Evolutionary conservation across 1,140 invertebrate species (phyloP).

Genomic region (Drosophila tsacasi): DNA sequence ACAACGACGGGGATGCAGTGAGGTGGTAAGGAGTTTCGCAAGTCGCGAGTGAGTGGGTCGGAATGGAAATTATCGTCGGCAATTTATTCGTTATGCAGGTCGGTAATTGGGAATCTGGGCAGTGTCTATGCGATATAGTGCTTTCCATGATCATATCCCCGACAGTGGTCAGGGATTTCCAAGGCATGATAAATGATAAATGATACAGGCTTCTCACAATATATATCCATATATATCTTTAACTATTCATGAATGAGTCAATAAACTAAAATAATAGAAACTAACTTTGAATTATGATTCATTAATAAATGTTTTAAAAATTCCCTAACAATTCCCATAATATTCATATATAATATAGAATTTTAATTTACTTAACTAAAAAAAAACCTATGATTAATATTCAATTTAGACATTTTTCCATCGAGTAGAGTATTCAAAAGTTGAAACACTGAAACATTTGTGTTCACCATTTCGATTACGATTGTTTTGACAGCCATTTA

Average conservation of each 20-base stretch:
- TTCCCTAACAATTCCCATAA: background rate
- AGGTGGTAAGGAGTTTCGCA: constrained; percentile 7
- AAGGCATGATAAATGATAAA: constrained; percentile 17
- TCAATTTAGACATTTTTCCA: background rate
- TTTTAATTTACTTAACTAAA: background rate
- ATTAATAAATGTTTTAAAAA: background rate
- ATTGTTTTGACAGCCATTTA: constrained; percentile 18
- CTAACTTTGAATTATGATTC: constrained; percentile 8
- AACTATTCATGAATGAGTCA: constrained; percentile 20
- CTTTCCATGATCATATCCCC: constrained; percentile 18
- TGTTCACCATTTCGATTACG: background rate
- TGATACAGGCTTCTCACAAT: background rate
- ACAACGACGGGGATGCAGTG: background rate
- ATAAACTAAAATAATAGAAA: constrained; percentile 1
- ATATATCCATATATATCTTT: background rate
- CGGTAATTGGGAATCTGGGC: constrained; percentile 19
- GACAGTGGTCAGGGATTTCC: constrained; percentile 10
- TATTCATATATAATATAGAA: background rate
- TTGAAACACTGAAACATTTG: background rate
- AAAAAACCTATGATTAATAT: background rate
- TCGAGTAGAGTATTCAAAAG: constrained; percentile 14
- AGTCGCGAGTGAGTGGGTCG: constrained; percentile 25
- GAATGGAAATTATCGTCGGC: constrained; percentile 43
- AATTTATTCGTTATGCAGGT: constrained; percentile 45
- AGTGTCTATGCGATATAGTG: constrained; percentile 12